Percentiles rank a stretch among this genome's conserved stretches.
These are phyloP conservation scores for Panonychus citri DNA, from an alignment of 1,140 invertebrate species.

Conservation along the genomic window DNA sequence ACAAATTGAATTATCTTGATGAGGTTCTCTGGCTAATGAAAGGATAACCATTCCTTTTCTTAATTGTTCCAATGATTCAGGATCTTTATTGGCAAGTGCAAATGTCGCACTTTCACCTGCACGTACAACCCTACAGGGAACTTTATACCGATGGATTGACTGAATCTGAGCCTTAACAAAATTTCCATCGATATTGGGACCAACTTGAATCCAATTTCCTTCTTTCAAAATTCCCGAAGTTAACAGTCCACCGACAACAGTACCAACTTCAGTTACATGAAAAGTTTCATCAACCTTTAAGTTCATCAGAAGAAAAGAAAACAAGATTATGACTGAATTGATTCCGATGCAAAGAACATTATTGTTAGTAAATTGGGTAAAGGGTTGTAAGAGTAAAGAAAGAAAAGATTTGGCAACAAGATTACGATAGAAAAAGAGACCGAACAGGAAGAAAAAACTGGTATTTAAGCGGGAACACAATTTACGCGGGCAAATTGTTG, in stretches of 20 bases:
- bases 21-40: neutral
- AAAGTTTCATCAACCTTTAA: constrained; percentile 71
- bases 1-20: constrained; percentile 3
- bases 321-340: neutral
- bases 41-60: constrained; percentile 48
- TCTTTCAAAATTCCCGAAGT: constrained; percentile 58
- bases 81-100: constrained; percentile 30
- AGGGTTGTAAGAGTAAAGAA: neutral
- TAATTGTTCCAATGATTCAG: constrained; percentile 20
- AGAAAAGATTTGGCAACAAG: neutral
- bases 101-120: constrained; percentile 76
- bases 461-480: too few species aligned
- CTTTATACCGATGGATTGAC: constrained; percentile 69
- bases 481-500: too few species aligned
- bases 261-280: constrained; percentile 37
- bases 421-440: neutral
- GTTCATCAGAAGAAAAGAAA: neutral
- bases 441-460: too few species aligned
- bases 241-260: constrained; percentile 63
- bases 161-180: constrained; percentile 53
- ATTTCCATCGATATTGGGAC: constrained; percentile 56
- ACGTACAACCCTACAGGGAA: constrained; percentile 56
- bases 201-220: constrained; percentile 44
- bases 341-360: neutral
- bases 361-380: neutral